Conservation (phyloP, 2,797 vertebrate species). For the Enteromius paludinosus region DNA sequence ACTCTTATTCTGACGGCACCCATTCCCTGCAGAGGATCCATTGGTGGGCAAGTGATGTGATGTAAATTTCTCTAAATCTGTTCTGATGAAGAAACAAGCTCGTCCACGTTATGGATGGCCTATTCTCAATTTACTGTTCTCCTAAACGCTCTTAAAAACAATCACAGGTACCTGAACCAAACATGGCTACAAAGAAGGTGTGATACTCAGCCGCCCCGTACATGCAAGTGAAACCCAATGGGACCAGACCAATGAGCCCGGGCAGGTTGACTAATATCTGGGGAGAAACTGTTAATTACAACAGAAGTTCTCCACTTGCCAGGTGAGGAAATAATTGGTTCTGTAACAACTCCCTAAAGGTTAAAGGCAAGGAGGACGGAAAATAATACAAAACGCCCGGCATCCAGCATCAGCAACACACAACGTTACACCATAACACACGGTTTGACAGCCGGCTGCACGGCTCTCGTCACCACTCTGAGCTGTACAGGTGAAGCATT, state of each 20-base stretch:
- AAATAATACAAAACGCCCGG: background rate
- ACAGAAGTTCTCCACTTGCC: slow-evolving; percentile 35
- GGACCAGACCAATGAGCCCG: slow-evolving; percentile 43
- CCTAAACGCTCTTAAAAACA: background rate
- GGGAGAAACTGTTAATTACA: slow-evolving; percentile 59
- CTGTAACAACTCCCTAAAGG: slow-evolving; percentile 48
- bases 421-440: slow-evolving; percentile 11
- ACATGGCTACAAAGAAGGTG: background rate
- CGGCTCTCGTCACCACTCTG: slow-evolving; percentile 21
- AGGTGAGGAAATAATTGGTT: slow-evolving; percentile 58
- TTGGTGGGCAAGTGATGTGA: background rate
- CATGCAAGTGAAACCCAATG: slow-evolving; percentile 1
- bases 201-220: background rate
- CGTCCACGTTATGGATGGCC: background rate
- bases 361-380: slow-evolving; percentile 37
- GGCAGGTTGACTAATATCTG: slow-evolving; percentile 52
- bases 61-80: background rate
- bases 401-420: slow-evolving; percentile 6
- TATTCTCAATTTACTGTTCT: background rate
- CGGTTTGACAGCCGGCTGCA: slow-evolving; percentile 15
- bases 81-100: background rate
- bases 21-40: background rate
- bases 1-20: background rate
- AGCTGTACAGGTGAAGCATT: slow-evolving; percentile 19
- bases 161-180: background rate